phyloP scores from a whole-genome alignment of 2,113 vertebrate genomes.

The Festucalex cinctus region DNA sequence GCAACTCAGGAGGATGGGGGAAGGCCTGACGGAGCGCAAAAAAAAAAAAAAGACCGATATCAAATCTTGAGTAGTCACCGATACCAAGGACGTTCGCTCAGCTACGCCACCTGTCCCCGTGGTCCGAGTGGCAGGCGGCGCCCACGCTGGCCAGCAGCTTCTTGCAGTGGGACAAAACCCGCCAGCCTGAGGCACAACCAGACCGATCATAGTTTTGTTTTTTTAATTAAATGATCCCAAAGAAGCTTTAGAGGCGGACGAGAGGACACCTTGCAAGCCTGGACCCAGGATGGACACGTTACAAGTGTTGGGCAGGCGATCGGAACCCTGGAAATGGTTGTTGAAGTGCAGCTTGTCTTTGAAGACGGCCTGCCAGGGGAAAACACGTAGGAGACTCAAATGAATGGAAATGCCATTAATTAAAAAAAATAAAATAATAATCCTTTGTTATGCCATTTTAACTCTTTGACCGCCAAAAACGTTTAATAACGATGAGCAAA shows the following conservation, averaged over 20 bases:
- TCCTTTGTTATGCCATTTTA: too few relatives aligned
- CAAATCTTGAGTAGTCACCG: too few relatives aligned
- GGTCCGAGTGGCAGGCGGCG: constrained; percentile 90
- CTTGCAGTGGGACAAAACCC: constrained; percentile 80
- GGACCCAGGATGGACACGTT: constrained; percentile 87
- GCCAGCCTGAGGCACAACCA: constrained; percentile 71
- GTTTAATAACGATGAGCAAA: too few relatives aligned
- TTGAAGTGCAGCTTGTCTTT: constrained; percentile 81
- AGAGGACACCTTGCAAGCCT: constrained; percentile 79
- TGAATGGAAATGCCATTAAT: too few relatives aligned
- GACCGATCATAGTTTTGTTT: constrained; percentile 57
- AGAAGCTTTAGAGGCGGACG: not conserved
- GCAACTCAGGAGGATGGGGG: constrained; percentile 83
- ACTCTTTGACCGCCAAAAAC: too few relatives aligned
- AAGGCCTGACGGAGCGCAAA: constrained; percentile 75
- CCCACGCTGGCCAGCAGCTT: constrained; percentile 86
- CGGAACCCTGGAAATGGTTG: constrained; percentile 76
- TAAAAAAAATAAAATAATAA: too few relatives aligned
- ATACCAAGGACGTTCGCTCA: not conserved
- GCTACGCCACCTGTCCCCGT: constrained; percentile 75
- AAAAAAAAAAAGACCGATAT: not conserved
- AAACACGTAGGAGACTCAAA: not conserved
- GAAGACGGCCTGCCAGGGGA: constrained; percentile 75
- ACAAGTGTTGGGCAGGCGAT: constrained; percentile 87
- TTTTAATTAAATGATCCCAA: not conserved